Percentiles rank a stretch among this genome's conserved stretches.
phyloP scores from a whole-genome alignment of 2,888 invertebrate species.

The Octonoba sinensis region DNA sequence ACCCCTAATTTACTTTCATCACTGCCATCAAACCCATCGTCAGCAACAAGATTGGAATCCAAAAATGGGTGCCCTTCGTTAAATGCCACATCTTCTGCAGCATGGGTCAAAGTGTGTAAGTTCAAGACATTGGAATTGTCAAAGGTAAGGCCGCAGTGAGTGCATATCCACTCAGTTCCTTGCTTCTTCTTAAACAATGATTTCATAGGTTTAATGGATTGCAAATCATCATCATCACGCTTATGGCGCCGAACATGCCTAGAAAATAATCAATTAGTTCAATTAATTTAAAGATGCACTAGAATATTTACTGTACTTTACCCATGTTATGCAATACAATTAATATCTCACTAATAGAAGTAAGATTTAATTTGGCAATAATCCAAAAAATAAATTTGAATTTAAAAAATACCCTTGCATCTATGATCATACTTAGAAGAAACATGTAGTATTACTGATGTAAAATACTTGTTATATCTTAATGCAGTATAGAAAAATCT shows the following conservation, averaged over 20 bases:
- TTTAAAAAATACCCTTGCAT: too few species aligned
- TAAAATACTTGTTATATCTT: too few species aligned
- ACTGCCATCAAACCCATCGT: conserved; percentile 56
- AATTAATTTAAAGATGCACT: not conserved
- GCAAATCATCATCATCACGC: conserved; percentile 67
- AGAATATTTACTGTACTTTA: too few species aligned
- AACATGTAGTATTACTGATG: too few species aligned
- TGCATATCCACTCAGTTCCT: conserved; percentile 71
- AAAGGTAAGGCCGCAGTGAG: conserved; percentile 71
- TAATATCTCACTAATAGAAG: too few species aligned
- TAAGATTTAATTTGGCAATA: too few species aligned
- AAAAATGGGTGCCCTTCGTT: conserved; percentile 66
- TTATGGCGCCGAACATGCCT: conserved; percentile 66
- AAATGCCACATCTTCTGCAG: conserved; percentile 71
- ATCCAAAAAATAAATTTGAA: too few species aligned
- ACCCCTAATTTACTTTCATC: conserved; percentile 53
- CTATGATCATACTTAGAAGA: too few species aligned
- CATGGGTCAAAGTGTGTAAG: conserved; percentile 75
- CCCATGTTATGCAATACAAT: too few species aligned
- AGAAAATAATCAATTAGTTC: not conserved
- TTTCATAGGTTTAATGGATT: conserved; percentile 68
- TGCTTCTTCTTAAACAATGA: conserved; percentile 69
- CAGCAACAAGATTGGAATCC: conserved; percentile 15
- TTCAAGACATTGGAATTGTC: conserved; percentile 73
- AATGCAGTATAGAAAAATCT: too few species aligned